Conservation (phyloP, 2,113 vertebrate species). For the Leuciscus idus region DNA sequence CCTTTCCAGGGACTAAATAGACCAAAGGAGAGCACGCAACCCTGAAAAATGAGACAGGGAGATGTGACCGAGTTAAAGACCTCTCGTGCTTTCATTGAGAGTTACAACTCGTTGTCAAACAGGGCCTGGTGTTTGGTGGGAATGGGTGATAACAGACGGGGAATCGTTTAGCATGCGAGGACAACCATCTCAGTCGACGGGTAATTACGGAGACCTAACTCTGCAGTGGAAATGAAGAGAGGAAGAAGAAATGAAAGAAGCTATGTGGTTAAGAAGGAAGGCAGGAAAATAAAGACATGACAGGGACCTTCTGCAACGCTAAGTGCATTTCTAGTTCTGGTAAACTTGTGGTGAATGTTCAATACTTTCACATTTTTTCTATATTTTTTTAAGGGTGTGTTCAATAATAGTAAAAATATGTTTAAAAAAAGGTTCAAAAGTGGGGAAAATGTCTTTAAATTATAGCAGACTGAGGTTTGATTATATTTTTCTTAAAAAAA, state of each 20-base stretch:
- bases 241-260: slow-evolving; percentile 7
- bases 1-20: background rate
- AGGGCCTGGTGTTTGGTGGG: background rate
- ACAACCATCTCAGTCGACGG: slow-evolving; percentile 31
- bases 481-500: background rate
- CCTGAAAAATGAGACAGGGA: slow-evolving; percentile 13
- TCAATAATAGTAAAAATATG: background rate
- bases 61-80: background rate
- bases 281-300: background rate
- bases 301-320: slow-evolving; percentile 28
- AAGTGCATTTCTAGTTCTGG: slow-evolving; percentile 15
- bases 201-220: slow-evolving; percentile 21
- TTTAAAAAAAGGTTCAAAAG: no score
- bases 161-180: background rate
- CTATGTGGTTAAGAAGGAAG: background rate
- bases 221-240: background rate
- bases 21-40: background rate
- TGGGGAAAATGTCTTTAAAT: no score
- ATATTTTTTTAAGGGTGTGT: background rate
- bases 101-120: slow-evolving; percentile 21
- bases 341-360: background rate
- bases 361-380: background rate
- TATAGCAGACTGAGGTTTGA: background rate
- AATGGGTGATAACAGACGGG: slow-evolving; percentile 36
- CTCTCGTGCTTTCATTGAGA: background rate